Evolutionary conservation across 2,888 invertebrate species (phyloP), one percentile per base, ranked within the genome.

Genomic region (Folsomia candida): DNA sequence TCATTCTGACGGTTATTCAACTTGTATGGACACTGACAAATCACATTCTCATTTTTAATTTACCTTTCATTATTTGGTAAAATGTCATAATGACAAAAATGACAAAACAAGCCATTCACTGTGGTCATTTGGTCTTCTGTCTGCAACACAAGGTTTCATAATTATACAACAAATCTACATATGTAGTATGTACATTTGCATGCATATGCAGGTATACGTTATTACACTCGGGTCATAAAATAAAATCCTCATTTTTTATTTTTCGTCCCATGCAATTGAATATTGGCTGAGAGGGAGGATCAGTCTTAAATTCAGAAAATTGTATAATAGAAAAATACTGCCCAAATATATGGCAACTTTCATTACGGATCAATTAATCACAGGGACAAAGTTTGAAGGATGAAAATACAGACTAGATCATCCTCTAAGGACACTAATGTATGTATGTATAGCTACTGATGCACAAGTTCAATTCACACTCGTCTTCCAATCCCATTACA

Each of bases 361-460:
- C 6, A 77, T 77, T 77, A 77, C 60, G 62, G 58, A 74, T 74
- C 77, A 77, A 77, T 77, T 77, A 77, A 77, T 77, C 77, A 77
- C 72, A 76, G 22, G 74, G 77, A 77, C 77, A 37, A 37, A 37
- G 37, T 37, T 37, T 37, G 37, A 37, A 37, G 14, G 37, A 9
- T 14, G 14, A 37, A 4, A 37, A 37, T 66, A 67, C 65, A 77
- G n/a, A n/a, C 74, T 75, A 75, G 70, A 67, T 75, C 63, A 71
- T 61, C 69, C 75, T 71, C 72, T 71, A 76, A 77, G 76, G 76
- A 72, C 76, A 77, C 76, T 77, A 72, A 77, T 68, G 74, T 54
- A 54, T 20, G 54, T n/a, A 54, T 18, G 47, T 47, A 47, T 47
- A 11, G 18, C 47, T 47, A 47, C 18, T 47, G n/a, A n/a, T n/a